Evolutionary conservation across 2,888 invertebrate genomes (phyloP).

Genomic region (Tigriopus californicus): DNA sequence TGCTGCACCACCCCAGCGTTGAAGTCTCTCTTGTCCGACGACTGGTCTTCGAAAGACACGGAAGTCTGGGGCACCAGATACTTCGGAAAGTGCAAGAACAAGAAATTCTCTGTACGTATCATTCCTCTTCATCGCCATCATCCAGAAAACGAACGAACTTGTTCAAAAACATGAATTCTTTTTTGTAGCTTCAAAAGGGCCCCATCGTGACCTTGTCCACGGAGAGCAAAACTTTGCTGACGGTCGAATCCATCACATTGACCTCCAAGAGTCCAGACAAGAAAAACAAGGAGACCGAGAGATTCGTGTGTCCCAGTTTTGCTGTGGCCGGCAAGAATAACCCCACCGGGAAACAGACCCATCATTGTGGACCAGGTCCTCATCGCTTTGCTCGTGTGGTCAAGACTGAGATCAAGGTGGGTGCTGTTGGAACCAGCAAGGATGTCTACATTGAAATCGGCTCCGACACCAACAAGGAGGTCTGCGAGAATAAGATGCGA

Average conservation of each 20-base stretch:
- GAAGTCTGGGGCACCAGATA: neutral
- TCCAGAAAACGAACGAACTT: too few relatives aligned
- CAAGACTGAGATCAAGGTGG: neutral
- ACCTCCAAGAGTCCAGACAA: neutral
- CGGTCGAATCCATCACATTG: neutral
- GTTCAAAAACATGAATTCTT: neutral
- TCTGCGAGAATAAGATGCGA: neutral
- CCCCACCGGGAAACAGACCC: neutral
- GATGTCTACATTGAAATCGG: slow-evolving; percentile 1
- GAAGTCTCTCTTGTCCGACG: slow-evolving; percentile 8
- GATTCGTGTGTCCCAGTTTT: neutral
- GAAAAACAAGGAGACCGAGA: slow-evolving; percentile 2
- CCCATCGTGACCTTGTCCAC: slow-evolving; percentile 3
- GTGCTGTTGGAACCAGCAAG: slow-evolving; percentile 3
- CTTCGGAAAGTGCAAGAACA: slow-evolving; percentile 6
- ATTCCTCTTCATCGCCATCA: too few relatives aligned
- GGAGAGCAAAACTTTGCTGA: neutral
- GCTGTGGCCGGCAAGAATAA: neutral
- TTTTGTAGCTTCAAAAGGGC: neutral
- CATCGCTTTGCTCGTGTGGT: neutral
- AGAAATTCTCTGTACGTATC: neutral
- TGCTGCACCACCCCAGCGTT: slow-evolving; percentile 6
- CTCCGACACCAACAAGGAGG: slow-evolving; percentile 6
- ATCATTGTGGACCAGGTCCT: neutral
- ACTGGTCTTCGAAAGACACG: slow-evolving; percentile 5